Base-by-base conservation (phyloP, 2,797 vertebrate genomes). In the Spea hammondii region DNA sequence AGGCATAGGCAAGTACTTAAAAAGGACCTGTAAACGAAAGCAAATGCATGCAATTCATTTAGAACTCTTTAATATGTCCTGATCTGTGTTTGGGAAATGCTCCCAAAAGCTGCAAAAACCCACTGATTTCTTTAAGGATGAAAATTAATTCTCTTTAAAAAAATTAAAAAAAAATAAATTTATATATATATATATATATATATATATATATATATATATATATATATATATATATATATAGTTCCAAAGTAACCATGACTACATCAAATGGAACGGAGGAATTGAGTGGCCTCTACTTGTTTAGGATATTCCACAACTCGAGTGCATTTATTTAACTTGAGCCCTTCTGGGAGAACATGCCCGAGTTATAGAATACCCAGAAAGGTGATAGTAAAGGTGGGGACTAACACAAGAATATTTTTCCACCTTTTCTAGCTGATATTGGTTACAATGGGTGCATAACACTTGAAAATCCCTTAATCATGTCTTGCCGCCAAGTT, bases 281-380 rank as follows among this genome's bases (percentile, higher is more conserved):
- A 77, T 48, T 76, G 54, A 17, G 17, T 53, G 72, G 76, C 79
- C 69, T 77, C 12, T 80, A 71, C 55, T 76, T 50, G 47, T 76
- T 68, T 76, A 81, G 50, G 68, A 81, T 69, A 77, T 76, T 81
- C 74, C 74, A 66, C 67, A 72, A 77, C 73, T 10, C 67, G 10
- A 77, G 78, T 60, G 66, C 47, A 70, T 75, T 60, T 57, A 76
- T 57, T 76, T 32, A 76, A 71, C 62, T 49, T 50, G 8, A 76
- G 65, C 51, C 47, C 64, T 72, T 64, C 60, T 9, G 69, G n/a
- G 69, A 77, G 69, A 32, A 32, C 32, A 76, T 49, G 68, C 12
- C 17, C 5, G 60, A 67, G 57, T 66, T 59, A 9, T 11, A 66
- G 47, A 49, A 57, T 65, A 71, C 48, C 11, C 66, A 70, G 45